Base-by-base conservation (phyloP, 35 echinoderm and acorn worm species). In the Heliocidaris erythrogramma region DNA sequence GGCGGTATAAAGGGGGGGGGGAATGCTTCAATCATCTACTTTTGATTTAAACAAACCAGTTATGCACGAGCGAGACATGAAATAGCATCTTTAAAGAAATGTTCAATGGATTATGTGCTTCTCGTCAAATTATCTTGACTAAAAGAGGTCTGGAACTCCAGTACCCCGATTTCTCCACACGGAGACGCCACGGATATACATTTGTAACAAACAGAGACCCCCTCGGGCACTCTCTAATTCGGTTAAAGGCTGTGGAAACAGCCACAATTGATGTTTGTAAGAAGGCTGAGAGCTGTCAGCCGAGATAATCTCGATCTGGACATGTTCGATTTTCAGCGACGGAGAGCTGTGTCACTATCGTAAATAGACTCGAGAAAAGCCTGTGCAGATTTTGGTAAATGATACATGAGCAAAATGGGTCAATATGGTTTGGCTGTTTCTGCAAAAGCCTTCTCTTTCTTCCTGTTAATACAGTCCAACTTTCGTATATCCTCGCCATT, bases 241-340 rank as follows among this genome's bases (percentile, higher is more conserved):
- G 65, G 65, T 78, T 78, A 78, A 78, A 78, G 14, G 21, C 65
- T 78, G 65, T 78, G 65, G 65, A 78, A 78, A 78, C 65, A 78
- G 65, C 65, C 65, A 78, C 65, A 78, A 78, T 78, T 78, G 65
- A 78, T 78, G 65, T 18, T 78, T n/a, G 65, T 21, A 78, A 78
- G 21, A 78, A 21, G 59, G 65, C 27, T 78, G 65, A 78, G 18
- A 27, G 65, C 65, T 78, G 65, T 78, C 65, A 78, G 65, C 18
- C 65, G 65, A 78, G 65, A 78, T 78, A 27, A 78, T 78, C 65
- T 78, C 65, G 65, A 78, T 78, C 65, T 78, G 65, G 65, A 78
- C 21, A n/a, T 24, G 65, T 78, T 78, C 65, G 65, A 78, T 78
- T 78, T 78, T 24, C 18, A 78, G 65, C 35, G 35, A 42, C 35